Base-by-base conservation (phyloP, 2,113 vertebrate genomes). In the Bubo blakistoni region DNA sequence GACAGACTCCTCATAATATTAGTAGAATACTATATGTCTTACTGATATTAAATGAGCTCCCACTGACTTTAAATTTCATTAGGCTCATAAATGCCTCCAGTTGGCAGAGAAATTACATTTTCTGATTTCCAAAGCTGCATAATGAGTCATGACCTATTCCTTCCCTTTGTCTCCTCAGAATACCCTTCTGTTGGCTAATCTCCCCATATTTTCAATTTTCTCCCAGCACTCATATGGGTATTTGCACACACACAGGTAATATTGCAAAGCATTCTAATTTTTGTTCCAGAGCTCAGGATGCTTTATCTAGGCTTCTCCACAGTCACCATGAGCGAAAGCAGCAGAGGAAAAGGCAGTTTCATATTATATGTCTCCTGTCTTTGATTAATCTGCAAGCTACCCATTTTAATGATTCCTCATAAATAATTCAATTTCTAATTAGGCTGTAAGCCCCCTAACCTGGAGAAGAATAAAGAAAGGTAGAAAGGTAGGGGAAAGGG, bases 351-450 rank as follows among this genome's bases (percentile, higher is more conserved):
- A 91, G 59, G 84, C 96, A 97, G 97, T 94, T 98, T 95, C 65
- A 74, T 90, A 89, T 97, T 96, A 96, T 91, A 88, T 67, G 78
- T 73, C 73, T 78, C 92, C 94, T 85, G 80, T 92, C 92, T 98
- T 91, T 98, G 98, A 98, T 97, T 98, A 98, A 98, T 98, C 97
- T 95, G 89, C 95, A 97, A 96, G 94, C 91, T 29, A 69, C 97
- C 97, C 96, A 95, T 96, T 97, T 97, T 98, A 98, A 98, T 97
- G 97, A 94, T 74, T 98, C 86, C 95, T 97, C 97, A 99, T 99
- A 98, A 99, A 99, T 99, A 98, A 99, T 99, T 98, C 98, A 98
- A 81, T 97, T 98, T 98, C 98, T 99, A 99, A 99, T 99, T 99
- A 98, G 95, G 96, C 95, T 95, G 65, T 95, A 97, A 98, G 96